Percentiles rank a stretch among this genome's conserved stretches.
These are phyloP conservation scores for Catharus minimus DNA, from an alignment of 2,113 vertebrate genomes.

Conservation along the genomic window DNA sequence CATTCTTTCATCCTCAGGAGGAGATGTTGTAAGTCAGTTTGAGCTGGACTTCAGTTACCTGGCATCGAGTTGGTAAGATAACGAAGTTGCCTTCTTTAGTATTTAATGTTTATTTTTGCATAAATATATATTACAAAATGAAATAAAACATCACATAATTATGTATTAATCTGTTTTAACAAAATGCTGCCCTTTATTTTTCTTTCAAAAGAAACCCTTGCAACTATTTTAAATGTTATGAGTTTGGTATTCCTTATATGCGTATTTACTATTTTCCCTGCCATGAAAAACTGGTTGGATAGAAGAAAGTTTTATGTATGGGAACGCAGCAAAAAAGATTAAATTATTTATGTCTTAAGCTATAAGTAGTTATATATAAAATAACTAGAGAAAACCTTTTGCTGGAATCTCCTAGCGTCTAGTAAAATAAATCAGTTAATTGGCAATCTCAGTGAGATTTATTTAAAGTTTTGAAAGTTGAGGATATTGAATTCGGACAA, in stretches of 20 bases:
- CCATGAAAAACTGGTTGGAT: neutral
- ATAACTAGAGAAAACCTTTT: neutral
- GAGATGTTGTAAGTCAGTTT: constrained; percentile 80
- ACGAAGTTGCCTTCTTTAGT: neutral
- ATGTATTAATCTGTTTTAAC: neutral
- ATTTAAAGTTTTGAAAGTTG: neutral
- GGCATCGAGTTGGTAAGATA: constrained; percentile 70
- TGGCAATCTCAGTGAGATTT: neutral
- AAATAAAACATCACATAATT: neutral
- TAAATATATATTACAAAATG: neutral
- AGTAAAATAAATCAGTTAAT: neutral
- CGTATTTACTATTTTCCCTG: neutral
- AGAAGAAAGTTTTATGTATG: neutral
- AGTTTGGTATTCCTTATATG: neutral
- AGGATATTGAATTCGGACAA: neutral
- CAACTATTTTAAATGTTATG: neutral
- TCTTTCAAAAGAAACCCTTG: neutral
- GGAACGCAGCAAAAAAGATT: neutral
- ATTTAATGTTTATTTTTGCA: neutral
- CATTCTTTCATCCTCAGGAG: constrained; percentile 60
- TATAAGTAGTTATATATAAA: neutral
- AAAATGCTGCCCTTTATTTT: neutral
- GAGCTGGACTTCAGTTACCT: constrained; percentile 79
- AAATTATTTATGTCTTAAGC: neutral
- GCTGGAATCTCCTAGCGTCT: neutral